Conservation (phyloP, 2,888 invertebrate species). For the Neria commutata region DNA sequence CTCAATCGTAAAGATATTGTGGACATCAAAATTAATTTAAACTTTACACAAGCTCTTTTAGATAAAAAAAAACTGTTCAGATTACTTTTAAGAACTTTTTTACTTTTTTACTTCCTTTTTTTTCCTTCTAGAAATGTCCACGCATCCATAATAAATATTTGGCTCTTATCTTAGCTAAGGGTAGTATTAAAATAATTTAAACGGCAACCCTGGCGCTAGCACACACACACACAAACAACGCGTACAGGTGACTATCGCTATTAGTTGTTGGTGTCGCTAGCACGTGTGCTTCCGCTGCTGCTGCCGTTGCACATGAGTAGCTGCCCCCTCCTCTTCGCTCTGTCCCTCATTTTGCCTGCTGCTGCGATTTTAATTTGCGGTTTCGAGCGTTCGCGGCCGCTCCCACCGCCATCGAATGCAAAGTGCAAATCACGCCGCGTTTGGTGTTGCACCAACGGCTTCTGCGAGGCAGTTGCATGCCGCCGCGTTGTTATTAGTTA, state of each 20-base stretch:
- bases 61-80: too few relatives aligned
- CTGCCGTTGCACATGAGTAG: too few relatives aligned
- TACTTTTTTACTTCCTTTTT: too few relatives aligned
- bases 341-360: background rate
- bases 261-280: background rate
- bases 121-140: too few relatives aligned
- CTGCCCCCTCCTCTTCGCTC: background rate
- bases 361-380: too few relatives aligned
- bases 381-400: background rate
- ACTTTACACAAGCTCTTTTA: too few relatives aligned
- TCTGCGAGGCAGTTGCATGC: constrained; percentile 14
- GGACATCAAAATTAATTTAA: too few relatives aligned
- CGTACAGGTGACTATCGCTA: background rate
- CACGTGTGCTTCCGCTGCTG: too few relatives aligned
- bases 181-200: background rate
- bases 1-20: too few relatives aligned
- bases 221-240: background rate
- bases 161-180: too few relatives aligned
- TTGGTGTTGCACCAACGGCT: constrained; percentile 19
- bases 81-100: too few relatives aligned
- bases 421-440: constrained; percentile 14
- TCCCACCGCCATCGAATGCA: background rate
- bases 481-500: background rate
- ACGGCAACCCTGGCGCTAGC: background rate
- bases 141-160: too few relatives aligned